These are phyloP conservation scores for Nomada hirtipes DNA, from an alignment of 2,888 invertebrate species.

Conservation along the genomic window DNA sequence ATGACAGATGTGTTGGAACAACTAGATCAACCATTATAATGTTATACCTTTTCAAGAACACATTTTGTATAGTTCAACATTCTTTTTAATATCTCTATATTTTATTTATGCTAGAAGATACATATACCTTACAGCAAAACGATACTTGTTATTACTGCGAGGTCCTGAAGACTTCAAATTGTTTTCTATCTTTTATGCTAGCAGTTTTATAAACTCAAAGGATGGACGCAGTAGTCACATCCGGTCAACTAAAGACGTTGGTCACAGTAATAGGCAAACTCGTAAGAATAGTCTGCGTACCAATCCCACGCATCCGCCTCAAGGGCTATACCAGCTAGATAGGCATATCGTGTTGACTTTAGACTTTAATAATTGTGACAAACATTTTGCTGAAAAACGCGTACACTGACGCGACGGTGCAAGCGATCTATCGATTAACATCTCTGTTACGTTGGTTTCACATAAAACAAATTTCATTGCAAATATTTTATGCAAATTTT, in stretches of 20 bases:
- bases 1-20: too few relatives aligned
- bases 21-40: too few relatives aligned
- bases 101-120: too few relatives aligned
- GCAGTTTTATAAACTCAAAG: background rate
- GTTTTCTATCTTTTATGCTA: background rate
- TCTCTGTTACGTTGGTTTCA: background rate
- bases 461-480: background rate
- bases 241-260: slow-evolving; percentile 14
- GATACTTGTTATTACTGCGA: background rate
- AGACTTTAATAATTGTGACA: background rate
- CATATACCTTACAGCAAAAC: background rate
- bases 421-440: background rate
- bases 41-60: too few relatives aligned
- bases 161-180: background rate
- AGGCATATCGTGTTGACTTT: background rate
- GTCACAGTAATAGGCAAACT: slow-evolving; percentile 18
- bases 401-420: background rate
- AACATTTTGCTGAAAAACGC: background rate
- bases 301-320: slow-evolving; percentile 44
- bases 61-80: too few relatives aligned
- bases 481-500: background rate
- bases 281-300: slow-evolving; percentile 27
- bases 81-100: too few relatives aligned
- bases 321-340: background rate
- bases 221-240: slow-evolving; percentile 12